Evolutionary conservation across 2,888 invertebrate genomes (phyloP), one percentile per base, ranked within the genome.

Genomic region (Chloromyia formosa): DNA sequence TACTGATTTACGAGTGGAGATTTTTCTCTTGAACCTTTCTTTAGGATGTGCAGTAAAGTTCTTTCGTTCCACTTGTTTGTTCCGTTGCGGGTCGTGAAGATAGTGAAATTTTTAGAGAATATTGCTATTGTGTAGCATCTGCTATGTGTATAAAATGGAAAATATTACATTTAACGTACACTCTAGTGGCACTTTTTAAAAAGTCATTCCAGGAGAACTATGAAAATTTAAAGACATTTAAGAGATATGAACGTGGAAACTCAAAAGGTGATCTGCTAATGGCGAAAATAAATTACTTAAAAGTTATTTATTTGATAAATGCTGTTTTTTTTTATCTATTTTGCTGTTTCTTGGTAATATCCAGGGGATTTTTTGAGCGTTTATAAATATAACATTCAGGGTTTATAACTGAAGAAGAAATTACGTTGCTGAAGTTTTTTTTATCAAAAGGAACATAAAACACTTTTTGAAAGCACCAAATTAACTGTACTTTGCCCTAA

Each of bases 1-100:
- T 66, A 49, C 66, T 66, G 66, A 45, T 66, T 66, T 66, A 66
- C 49, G 45, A 45, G 66, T 49, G 4, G 4, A 66, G 18, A 66
- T 66, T 66, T 66, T 45, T 22, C 49, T 14, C 49, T 45, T 22
- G 10, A 49, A 45, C 66, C 45, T 20, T n/a, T 18, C 49, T 10
- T 45, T 45, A 22, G n/a, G 12, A 1, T 23, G 16, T 1, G 10
- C 56, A n/a, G 22, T 56, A 0, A 10, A 18, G 10, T 18, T 10
- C 56, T 20, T 56, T 56, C 56, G 3, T 20, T 20, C 20, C 10
- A 22, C 60, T 23, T 23, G 1, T 22, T 23, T 16, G 20, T 12
- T 40, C 18, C 40, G 18, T n/a, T 40, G 27, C 62, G 35, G 4
- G 9, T 7, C n/a, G 22, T 14, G 3, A 49, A n/a, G 27, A 49